A percentile compares a stretch with the other conserved stretches of the same genome.
These are phyloP conservation scores for Salpingus planirostris DNA, from an alignment of 2,888 invertebrate species.

Conservation along the genomic window DNA sequence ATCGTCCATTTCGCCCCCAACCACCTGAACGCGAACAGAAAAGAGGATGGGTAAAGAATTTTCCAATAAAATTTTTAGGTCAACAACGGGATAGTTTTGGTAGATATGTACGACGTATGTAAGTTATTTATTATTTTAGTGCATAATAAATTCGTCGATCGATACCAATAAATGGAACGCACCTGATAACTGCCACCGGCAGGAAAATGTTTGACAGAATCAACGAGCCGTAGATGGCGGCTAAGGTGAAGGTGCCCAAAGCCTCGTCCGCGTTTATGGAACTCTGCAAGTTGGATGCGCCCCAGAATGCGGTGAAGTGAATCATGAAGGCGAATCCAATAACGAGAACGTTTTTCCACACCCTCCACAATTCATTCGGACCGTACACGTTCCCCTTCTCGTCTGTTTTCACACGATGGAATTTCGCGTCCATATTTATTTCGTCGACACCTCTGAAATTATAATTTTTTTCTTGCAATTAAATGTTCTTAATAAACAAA, in stretches of 20 bases:
- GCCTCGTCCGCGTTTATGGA: constrained; percentile 76
- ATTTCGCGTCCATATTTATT: constrained; percentile 27
- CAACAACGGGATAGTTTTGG: too few relatives aligned
- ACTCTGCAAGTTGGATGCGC: constrained; percentile 74
- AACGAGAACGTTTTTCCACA: constrained; percentile 75
- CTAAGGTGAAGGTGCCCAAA: constrained; percentile 73
- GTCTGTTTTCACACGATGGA: constrained; percentile 25
- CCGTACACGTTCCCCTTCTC: constrained; percentile 38
- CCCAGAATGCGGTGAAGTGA: constrained; percentile 87
- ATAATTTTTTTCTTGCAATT: too few relatives aligned
- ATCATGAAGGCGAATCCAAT: constrained; percentile 85
- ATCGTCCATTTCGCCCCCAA: constrained; percentile 88
- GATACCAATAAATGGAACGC: too few relatives aligned
- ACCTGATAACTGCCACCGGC: constrained; percentile 77
- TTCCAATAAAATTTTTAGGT: too few relatives aligned
- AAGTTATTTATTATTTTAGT: too few relatives aligned
- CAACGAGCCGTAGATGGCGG: constrained; percentile 79
- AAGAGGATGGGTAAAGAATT: neutral
- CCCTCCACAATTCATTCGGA: constrained; percentile 61
- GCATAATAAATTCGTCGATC: too few relatives aligned
- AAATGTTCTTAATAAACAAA: too few relatives aligned
- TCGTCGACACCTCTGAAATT: constrained; percentile 16
- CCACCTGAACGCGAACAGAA: constrained; percentile 64
- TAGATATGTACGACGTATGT: too few relatives aligned
- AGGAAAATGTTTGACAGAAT: constrained; percentile 85